Conservation (phyloP, 2,888 invertebrate genomes). For the Hirtodrosophila duncani region DNA sequence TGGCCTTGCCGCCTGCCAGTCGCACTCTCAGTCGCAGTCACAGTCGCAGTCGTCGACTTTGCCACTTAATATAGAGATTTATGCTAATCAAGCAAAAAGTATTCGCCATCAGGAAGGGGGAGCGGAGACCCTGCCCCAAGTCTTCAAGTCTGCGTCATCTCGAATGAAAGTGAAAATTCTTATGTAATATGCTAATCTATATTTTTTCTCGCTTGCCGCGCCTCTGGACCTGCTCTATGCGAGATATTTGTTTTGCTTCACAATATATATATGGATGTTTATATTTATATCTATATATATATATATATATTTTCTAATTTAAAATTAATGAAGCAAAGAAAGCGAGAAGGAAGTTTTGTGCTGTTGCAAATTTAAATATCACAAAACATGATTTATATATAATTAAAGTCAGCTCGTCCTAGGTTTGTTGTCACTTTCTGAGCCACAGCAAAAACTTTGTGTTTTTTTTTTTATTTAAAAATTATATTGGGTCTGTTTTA, state of each 20-base stretch:
- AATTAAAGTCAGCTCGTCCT: no score
- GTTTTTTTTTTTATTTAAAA: slow-evolving; percentile 25
- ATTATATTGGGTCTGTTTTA: background rate
- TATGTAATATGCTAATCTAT: slow-evolving; percentile 43
- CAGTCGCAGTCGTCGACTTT: no score
- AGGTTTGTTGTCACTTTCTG: no score
- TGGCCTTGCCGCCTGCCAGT: slow-evolving; percentile 37
- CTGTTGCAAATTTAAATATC: no score
- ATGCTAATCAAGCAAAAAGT: slow-evolving; percentile 45
- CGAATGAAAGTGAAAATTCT: slow-evolving; percentile 44
- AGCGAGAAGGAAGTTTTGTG: no score
- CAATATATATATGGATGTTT: no score
- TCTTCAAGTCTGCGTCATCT: background rate
- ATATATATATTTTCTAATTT: no score
- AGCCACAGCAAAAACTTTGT: no score
- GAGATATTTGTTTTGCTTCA: no score
- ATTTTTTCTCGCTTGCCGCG: slow-evolving; percentile 14
- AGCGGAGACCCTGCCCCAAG: background rate
- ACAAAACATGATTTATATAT: no score
- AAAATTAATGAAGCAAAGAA: no score
- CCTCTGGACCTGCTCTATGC: slow-evolving; percentile 25
- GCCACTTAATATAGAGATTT: slow-evolving; percentile 46
- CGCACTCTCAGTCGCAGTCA: background rate
- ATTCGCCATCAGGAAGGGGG: slow-evolving; percentile 11
- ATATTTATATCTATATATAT: no score